These are phyloP conservation scores for Actinernus sp. DNA, from an alignment of 92 coral and sea anemone species.

Conservation along the genomic window DNA sequence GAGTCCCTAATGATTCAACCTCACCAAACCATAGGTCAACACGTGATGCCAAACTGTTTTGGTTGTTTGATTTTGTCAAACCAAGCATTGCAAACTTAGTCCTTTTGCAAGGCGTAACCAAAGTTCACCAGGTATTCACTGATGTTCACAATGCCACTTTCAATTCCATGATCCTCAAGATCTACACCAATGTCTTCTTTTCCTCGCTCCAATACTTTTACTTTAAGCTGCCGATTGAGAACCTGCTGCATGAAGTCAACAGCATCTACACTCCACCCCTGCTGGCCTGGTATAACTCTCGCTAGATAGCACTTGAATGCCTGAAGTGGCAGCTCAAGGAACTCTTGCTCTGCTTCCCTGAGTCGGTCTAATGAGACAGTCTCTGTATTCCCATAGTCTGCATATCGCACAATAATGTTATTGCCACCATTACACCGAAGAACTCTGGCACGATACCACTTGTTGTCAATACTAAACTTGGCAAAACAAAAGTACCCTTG, in stretches of 20 bases:
- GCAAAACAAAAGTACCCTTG: constrained; percentile 71
- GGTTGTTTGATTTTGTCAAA: too few relatives aligned
- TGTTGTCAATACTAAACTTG: constrained; percentile 66
- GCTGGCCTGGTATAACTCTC: constrained; percentile 44
- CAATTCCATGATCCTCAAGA: constrained; percentile 63
- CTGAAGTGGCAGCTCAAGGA: constrained; percentile 63
- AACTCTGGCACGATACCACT: constrained; percentile 87
- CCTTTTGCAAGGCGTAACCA: constrained; percentile 5
- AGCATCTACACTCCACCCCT: constrained; percentile 54
- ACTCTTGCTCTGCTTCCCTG: constrained; percentile 32
- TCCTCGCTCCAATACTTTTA: constrained; percentile 35
- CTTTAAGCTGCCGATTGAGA: constrained; percentile 56
- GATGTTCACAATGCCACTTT: constrained; percentile 61
- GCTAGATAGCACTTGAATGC: constrained; percentile 75
- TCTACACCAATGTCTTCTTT: constrained; percentile 47
- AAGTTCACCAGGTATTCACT: constrained; percentile 3
- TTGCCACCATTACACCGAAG: constrained; percentile 25
- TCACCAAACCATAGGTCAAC: too few relatives aligned
- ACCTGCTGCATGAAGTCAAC: constrained; percentile 56
- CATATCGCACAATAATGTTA: constrained; percentile 58
- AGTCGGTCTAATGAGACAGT: constrained; percentile 44
- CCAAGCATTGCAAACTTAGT: too few relatives aligned
- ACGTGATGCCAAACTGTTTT: too few relatives aligned
- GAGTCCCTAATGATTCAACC: too few relatives aligned
- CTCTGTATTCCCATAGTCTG: constrained; percentile 89